Conservation (phyloP, 2,888 invertebrate species). For the Conops quadrifasciatus region DNA sequence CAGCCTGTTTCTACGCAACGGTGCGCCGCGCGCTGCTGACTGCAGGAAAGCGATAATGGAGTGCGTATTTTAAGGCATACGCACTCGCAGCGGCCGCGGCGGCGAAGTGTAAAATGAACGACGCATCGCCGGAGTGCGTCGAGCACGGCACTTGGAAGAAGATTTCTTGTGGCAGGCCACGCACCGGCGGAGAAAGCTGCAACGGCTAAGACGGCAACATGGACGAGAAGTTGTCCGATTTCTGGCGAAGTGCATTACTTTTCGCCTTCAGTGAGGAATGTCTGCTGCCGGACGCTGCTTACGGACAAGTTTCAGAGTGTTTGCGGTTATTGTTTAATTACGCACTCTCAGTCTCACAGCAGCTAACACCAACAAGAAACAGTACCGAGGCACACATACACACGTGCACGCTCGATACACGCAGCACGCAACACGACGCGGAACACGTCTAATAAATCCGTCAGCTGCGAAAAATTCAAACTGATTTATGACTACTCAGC, state of each 20-base stretch:
- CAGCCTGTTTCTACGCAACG: conserved; percentile 47
- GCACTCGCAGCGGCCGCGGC: neutral
- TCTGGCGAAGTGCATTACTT: neutral
- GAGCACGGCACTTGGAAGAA: neutral
- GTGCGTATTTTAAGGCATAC: conserved; percentile 16
- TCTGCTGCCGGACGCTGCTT: neutral
- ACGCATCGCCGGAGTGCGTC: neutral
- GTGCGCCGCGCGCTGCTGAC: too few relatives aligned
- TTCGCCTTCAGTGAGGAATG: neutral
- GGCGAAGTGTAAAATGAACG: conserved; percentile 16
- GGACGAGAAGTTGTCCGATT: neutral
- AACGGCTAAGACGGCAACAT: too few relatives aligned
- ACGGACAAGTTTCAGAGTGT: too few relatives aligned
- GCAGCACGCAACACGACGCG: conserved; percentile 29
- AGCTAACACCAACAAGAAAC: too few relatives aligned
- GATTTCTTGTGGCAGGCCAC: too few relatives aligned
- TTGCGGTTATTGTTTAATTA: neutral
- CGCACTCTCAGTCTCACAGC: neutral
- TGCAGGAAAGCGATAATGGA: conserved; percentile 6
- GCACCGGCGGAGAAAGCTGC: too few relatives aligned
- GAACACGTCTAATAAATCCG: conserved; percentile 46
- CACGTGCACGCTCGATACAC: neutral
- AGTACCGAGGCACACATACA: too few relatives aligned
- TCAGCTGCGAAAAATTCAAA: conserved; percentile 40
- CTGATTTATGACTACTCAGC: conserved; percentile 44